Percentiles rank a stretch among this genome's conserved stretches.
These are phyloP conservation scores for Petrocephalus microphthalmus DNA, from an alignment of 2,113 vertebrate species.

Conservation along the genomic window DNA sequence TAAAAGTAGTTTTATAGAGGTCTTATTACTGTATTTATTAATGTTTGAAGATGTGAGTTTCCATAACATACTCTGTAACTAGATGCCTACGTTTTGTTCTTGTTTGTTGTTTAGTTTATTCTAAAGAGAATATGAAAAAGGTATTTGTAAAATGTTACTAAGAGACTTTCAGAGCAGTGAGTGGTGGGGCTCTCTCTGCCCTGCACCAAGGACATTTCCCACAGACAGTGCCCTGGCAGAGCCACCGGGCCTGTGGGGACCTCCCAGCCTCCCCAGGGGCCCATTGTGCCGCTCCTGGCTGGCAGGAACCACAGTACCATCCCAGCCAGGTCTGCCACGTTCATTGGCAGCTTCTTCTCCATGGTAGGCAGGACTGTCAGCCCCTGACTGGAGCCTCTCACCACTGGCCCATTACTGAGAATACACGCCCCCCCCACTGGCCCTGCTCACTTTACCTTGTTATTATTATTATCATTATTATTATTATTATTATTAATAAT, in stretches of 20 bases:
- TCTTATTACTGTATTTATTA: too few relatives aligned
- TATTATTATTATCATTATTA: too few relatives aligned
- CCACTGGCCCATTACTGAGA: neutral
- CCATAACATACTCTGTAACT: too few relatives aligned
- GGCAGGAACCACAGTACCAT: neutral
- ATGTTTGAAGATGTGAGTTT: too few relatives aligned
- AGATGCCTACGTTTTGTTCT: too few relatives aligned
- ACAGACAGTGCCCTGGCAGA: neutral
- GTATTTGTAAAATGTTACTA: neutral
- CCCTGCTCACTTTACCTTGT: neutral
- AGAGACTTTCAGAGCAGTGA: neutral
- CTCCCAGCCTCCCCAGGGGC: neutral
- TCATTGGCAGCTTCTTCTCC: neutral
- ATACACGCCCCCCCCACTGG: neutral
- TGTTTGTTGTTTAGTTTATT: too few relatives aligned
- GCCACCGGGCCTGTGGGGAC: neutral
- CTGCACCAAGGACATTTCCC: neutral
- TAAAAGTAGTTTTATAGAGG: too few relatives aligned
- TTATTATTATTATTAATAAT: too few relatives aligned
- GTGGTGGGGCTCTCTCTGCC: neutral
- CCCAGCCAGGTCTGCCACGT: neutral
- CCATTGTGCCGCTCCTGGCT: neutral
- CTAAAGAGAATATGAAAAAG: too few relatives aligned
- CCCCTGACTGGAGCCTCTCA: too few relatives aligned
- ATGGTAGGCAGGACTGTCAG: neutral